Evolutionary conservation across 2,888 invertebrate genomes (phyloP).

Genomic region (Macrosiphum euphorbiae): DNA sequence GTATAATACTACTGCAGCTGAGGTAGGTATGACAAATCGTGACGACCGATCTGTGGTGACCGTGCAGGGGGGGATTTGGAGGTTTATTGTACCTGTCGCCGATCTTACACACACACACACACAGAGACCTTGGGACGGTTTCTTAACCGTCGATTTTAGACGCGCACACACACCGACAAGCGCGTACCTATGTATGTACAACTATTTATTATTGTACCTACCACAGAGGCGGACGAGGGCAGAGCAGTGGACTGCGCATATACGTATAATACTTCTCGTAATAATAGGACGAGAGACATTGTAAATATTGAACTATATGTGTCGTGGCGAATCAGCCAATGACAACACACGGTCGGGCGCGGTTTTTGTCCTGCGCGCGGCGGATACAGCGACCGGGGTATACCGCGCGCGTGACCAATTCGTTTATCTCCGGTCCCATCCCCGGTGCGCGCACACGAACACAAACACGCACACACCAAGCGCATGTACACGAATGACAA

Average conservation of each 20-base stretch:
- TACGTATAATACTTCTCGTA: not conserved
- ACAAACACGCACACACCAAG: not conserved
- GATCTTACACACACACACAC: not conserved
- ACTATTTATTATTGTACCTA: not conserved
- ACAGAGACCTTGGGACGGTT: conserved; percentile 58
- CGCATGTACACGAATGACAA: conserved; percentile 27
- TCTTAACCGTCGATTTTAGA: conserved; percentile 55
- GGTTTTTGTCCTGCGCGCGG: conserved; percentile 27
- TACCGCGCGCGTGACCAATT: conserved; percentile 57
- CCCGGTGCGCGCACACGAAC: conserved; percentile 7
- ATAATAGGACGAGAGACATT: conserved; percentile 43
- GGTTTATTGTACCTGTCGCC: conserved; percentile 44
- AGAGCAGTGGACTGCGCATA: not conserved
- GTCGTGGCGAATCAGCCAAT: conserved; percentile 62
- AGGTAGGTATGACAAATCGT: conserved; percentile 41
- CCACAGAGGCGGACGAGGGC: not conserved
- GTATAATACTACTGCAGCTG: not conserved
- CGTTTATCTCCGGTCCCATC: conserved; percentile 62
- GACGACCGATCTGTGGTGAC: not conserved
- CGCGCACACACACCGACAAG: not conserved
- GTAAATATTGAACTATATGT: conserved; percentile 63
- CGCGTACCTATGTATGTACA: not conserved
- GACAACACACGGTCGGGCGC: conserved; percentile 52
- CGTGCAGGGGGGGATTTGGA: not conserved
- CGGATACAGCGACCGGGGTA: conserved; percentile 7